phyloP scores from a whole-genome alignment of 2,113 vertebrate species.

The Oceanites oceanicus region DNA sequence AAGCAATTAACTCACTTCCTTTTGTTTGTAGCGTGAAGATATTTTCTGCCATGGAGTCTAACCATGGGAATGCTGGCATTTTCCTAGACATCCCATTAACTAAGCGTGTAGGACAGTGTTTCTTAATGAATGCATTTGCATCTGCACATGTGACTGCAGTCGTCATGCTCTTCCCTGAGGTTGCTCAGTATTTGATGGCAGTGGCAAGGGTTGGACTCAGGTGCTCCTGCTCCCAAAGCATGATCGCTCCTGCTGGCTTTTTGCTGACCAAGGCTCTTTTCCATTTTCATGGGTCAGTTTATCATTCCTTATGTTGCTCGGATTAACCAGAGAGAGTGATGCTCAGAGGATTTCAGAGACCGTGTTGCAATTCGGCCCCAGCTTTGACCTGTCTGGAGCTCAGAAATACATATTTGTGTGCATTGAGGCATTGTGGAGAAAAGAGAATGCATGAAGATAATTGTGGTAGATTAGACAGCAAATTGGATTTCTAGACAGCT shows the following conservation, averaged over 20 bases:
- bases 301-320: neutral
- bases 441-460: neutral
- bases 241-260: neutral
- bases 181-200: neutral
- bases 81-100: neutral
- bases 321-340: neutral
- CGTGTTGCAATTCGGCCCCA: neutral
- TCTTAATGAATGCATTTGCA: neutral
- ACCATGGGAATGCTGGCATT: neutral
- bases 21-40: neutral
- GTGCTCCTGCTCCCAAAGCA: neutral
- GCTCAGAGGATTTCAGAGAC: neutral
- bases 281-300: neutral
- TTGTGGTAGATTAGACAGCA: neutral
- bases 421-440: neutral
- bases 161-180: neutral
- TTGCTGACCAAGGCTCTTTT: neutral
- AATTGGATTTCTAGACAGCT: neutral
- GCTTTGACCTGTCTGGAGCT: neutral
- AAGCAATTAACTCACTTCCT: conserved; percentile 25
- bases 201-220: neutral
- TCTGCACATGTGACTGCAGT: neutral
- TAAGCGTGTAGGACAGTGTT: neutral
- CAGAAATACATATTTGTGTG: neutral
- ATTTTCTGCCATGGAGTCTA: neutral